These are phyloP conservation scores for Bos taurus DNA, from an alignment of 2,113 vertebrate species.

Conservation along the genomic window DNA sequence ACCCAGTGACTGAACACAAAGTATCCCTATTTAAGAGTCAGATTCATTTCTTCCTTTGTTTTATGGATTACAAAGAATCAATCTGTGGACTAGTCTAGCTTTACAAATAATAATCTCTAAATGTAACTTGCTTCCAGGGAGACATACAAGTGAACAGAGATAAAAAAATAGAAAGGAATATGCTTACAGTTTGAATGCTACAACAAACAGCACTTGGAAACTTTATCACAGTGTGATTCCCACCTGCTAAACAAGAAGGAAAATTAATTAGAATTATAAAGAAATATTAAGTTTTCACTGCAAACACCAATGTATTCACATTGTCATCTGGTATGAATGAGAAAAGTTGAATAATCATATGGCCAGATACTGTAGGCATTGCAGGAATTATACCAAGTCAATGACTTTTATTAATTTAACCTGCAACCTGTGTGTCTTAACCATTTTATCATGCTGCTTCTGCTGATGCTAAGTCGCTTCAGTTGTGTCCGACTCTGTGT, in stretches of 20 bases:
- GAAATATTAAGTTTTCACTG: not conserved
- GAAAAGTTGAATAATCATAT: not conserved
- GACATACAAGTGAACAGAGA: not conserved
- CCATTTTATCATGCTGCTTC: not conserved
- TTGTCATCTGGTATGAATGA: not conserved
- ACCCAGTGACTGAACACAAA: not conserved
- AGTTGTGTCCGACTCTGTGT: too few relatives aligned
- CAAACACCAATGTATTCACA: not conserved
- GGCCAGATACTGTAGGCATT: not conserved
- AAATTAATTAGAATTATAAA: constrained; percentile 35
- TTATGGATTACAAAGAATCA: not conserved
- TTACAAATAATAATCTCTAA: not conserved
- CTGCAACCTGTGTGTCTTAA: not conserved
- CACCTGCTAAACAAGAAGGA: constrained; percentile 53
- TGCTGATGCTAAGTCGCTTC: too few relatives aligned
- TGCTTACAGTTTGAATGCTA: constrained; percentile 53
- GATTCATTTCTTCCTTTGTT: not conserved
- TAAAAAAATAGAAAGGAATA: not conserved
- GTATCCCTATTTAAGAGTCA: not conserved
- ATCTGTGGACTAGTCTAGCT: not conserved
- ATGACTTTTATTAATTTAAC: not conserved
- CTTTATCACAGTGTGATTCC: not conserved
- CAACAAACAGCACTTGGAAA: not conserved
- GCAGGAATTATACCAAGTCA: not conserved
- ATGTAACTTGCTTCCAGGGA: not conserved